Percentiles rank a stretch among this genome's conserved stretches.
phyloP scores from a whole-genome alignment of 2,113 vertebrate species.

The Elgaria multicarinata region DNA sequence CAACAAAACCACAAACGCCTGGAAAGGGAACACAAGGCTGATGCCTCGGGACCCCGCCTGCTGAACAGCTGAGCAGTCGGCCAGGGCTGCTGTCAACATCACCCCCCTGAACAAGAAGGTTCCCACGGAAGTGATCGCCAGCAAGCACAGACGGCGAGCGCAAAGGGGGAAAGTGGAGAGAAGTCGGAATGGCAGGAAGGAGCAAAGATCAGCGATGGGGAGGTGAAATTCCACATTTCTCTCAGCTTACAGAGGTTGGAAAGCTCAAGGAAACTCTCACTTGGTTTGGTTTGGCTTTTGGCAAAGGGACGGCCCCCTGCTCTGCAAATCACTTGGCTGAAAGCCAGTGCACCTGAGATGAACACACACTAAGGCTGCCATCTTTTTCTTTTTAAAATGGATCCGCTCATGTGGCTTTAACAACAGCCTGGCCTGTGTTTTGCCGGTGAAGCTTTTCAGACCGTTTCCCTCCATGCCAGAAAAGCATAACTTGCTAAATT shows the following conservation, averaged over 20 bases:
- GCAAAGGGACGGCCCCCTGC: background rate
- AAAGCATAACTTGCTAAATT: background rate
- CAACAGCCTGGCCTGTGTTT: background rate
- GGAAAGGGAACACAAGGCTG: conserved; percentile 1
- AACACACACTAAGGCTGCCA: background rate
- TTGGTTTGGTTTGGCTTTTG: background rate
- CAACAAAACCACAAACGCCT: conserved; percentile 52
- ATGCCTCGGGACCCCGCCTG: rapidly evolving
- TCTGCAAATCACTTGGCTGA: conserved; percentile 27
- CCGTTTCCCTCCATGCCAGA: background rate
- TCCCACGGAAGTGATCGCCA: background rate
- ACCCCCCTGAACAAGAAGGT: background rate
- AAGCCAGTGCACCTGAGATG: conserved; percentile 55
- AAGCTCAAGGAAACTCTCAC: rapidly evolving
- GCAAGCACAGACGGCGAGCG: background rate
- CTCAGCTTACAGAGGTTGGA: background rate
- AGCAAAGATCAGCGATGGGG: rapidly evolving
- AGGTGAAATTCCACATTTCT: background rate
- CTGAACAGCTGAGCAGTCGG: background rate
- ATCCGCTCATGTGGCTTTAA: background rate
- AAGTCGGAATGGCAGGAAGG: background rate
- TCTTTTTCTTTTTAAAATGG: background rate
- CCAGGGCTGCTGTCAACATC: background rate
- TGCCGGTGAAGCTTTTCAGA: background rate
- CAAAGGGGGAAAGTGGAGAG: background rate